Evolutionary conservation across 1,140 invertebrate genomes (phyloP).

Genomic region (Popillia japonica): DNA sequence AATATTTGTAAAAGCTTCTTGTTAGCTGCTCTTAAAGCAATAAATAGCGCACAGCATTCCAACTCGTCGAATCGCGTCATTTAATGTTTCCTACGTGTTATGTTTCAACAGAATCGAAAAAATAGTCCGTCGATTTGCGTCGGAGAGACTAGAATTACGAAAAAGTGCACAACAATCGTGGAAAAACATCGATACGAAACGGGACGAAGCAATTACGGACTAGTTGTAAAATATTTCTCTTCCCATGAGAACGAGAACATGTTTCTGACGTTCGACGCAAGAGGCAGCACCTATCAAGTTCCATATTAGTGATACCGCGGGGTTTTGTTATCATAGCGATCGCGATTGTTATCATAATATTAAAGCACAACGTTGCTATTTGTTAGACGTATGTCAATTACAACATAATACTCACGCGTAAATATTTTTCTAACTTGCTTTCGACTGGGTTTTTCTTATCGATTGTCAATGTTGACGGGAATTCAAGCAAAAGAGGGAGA

Average conservation of each 20-base stretch:
- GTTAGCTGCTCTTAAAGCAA: too few relatives aligned
- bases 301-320: slow-evolving; percentile 36
- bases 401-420: slow-evolving; percentile 29
- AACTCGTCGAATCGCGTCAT: background rate
- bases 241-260: slow-evolving; percentile 41
- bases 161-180: slow-evolving; percentile 31
- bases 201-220: slow-evolving; percentile 14
- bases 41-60: too few relatives aligned
- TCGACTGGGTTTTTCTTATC: slow-evolving; percentile 16
- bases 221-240: slow-evolving; percentile 34
- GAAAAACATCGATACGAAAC: slow-evolving; percentile 24
- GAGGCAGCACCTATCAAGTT: slow-evolving; percentile 37
- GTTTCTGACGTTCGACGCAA: slow-evolving; percentile 34
- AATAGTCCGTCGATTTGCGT: slow-evolving; percentile 1
- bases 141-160: background rate
- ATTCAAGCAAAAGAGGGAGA: background rate
- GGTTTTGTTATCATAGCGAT: slow-evolving; percentile 41
- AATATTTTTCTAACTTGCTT: slow-evolving; percentile 30
- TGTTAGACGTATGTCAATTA: slow-evolving; percentile 37
- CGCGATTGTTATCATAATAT: slow-evolving; percentile 42
- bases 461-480: slow-evolving; percentile 31
- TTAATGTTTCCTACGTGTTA: background rate
- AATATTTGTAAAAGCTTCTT: too few relatives aligned
- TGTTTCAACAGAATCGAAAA: background rate
- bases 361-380: slow-evolving; percentile 37